phyloP scores from a whole-genome alignment of 2,888 invertebrate species.

The Caenorhabditis sp. region DNA sequence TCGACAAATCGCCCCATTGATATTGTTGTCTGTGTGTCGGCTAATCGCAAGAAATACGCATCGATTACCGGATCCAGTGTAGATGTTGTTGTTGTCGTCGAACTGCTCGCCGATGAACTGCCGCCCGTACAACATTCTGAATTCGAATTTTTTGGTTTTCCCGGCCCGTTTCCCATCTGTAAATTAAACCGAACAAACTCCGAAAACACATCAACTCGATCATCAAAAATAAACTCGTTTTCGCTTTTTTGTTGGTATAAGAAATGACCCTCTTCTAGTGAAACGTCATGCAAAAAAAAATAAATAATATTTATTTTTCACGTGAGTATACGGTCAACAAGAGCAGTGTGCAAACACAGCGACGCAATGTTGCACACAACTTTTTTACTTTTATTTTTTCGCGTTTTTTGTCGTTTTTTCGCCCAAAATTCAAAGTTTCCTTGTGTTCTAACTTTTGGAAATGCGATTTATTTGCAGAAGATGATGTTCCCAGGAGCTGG shows the following conservation, averaged over 20 bases:
- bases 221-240: not conserved
- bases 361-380: not conserved
- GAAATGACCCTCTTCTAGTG: not conserved
- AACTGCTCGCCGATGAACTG: constrained; percentile 1
- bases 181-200: constrained; percentile 5
- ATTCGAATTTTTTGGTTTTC: not conserved
- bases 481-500: constrained; percentile 45
- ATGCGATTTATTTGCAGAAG: not conserved
- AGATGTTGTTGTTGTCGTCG: not conserved
- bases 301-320: not conserved
- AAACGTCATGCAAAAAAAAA: not conserved
- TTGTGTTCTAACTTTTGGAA: not conserved
- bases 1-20: not conserved
- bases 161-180: constrained; percentile 41
- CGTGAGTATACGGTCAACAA: not conserved
- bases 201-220: not conserved
- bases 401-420: constrained; percentile 6
- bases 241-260: not conserved
- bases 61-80: constrained; percentile 9
- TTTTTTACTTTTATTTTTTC: constrained; percentile 6
- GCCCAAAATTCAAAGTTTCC: not conserved
- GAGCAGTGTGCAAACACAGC: not conserved
- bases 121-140: not conserved
- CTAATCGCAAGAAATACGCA: constrained; percentile 14
- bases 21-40: constrained; percentile 3